Evolutionary conservation across 2,797 vertebrate genomes (phyloP).

Genomic region (Rallus crepitans): DNA sequence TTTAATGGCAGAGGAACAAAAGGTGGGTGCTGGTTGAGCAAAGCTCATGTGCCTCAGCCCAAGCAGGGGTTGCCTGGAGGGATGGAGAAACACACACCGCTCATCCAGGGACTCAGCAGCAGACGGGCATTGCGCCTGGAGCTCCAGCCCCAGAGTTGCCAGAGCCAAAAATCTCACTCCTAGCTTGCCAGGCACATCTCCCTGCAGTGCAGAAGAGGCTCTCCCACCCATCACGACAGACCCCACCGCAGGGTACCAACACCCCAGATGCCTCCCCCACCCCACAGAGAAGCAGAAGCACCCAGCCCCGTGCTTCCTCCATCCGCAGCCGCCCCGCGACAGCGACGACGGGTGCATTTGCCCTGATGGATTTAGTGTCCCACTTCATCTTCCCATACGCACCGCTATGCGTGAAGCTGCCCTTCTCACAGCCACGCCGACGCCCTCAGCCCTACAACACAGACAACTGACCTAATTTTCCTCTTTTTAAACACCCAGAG

Average conservation of each 20-base stretch:
- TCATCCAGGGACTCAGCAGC: not conserved
- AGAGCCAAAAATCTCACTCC: not conserved
- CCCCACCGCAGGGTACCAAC: fast-evolving
- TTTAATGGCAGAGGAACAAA: not conserved
- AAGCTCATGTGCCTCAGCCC: not conserved
- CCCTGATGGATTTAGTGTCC: not conserved
- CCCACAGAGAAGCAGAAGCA: no score
- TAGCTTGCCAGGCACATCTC: not conserved
- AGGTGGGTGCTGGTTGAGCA: not conserved
- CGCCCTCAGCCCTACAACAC: constrained; percentile 17
- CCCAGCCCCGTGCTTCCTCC: not conserved
- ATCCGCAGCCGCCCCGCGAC: fast-evolving
- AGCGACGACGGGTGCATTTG: not conserved
- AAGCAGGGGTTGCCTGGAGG: fast-evolving
- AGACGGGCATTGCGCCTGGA: not conserved
- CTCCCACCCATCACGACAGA: not conserved
- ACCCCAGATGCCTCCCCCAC: not conserved
- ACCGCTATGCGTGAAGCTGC: not conserved
- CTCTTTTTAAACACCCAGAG: constrained; percentile 42
- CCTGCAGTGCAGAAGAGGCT: not conserved
- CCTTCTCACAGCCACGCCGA: not conserved
- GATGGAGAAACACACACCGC: fast-evolving
- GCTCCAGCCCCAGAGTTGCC: not conserved
- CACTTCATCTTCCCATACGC: not conserved
- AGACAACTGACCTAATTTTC: constrained; percentile 63